Percentiles rank a stretch among this genome's conserved stretches.
Conservation (phyloP, 2,888 invertebrate species). For the Drosophila kambysellisi region DNA sequence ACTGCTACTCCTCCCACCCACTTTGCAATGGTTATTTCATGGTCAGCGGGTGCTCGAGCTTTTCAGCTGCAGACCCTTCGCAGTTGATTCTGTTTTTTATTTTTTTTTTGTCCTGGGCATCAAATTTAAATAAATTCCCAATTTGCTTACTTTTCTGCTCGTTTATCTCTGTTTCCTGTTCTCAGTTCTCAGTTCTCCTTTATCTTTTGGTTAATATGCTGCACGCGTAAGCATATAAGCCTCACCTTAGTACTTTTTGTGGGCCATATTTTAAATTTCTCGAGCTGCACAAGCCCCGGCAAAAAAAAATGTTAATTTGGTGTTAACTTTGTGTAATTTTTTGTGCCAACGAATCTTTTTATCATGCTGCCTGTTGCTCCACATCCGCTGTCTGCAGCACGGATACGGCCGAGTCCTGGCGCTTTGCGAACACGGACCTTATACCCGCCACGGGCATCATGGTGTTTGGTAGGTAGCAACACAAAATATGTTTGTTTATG, state of each 20-base stretch:
- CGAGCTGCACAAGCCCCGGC: slow-evolving; percentile 5
- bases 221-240: slow-evolving; percentile 7
- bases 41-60: slow-evolving; percentile 56
- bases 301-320: slow-evolving; percentile 76
- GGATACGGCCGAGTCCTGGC: slow-evolving; percentile 88
- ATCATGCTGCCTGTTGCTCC: slow-evolving; percentile 15
- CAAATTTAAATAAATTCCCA: slow-evolving; percentile 81
- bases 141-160: slow-evolving; percentile 58
- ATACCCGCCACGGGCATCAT: slow-evolving; percentile 93
- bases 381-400: slow-evolving; percentile 86
- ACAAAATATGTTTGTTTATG: slow-evolving; percentile 23
- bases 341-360: slow-evolving; percentile 24
- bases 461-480: slow-evolving; percentile 89
- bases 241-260: slow-evolving; percentile 11
- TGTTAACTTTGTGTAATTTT: slow-evolving; percentile 77
- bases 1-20: background rate
- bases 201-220: slow-evolving; percentile 54
- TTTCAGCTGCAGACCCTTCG: slow-evolving; percentile 12
- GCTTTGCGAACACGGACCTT: slow-evolving; percentile 90
- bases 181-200: slow-evolving; percentile 27
- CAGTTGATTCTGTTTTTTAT: slow-evolving; percentile 7
- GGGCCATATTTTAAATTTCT: slow-evolving; percentile 48
- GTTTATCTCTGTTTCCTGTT: slow-evolving; percentile 11
- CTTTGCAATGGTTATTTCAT: slow-evolving; percentile 41
- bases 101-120: slow-evolving; percentile 41